Percentiles rank a stretch among this genome's conserved stretches.
Evolutionary conservation across 2,888 invertebrate species (phyloP).

Genomic region (Onthophagus sagittarius): DNA sequence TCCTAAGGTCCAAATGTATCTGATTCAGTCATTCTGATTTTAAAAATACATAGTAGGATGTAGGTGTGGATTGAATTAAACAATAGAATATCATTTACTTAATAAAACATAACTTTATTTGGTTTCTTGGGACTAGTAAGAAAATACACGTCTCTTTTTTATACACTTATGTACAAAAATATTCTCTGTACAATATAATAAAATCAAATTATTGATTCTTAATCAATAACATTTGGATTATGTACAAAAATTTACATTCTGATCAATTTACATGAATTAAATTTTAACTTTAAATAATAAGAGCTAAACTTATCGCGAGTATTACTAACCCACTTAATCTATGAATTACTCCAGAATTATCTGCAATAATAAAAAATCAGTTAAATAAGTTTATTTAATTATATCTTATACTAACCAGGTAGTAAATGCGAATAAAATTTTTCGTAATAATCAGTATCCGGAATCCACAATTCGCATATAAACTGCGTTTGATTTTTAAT

Average conservation of each 20-base stretch:
- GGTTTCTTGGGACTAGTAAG: slow-evolving; percentile 7
- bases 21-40: too few species aligned
- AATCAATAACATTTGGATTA: not conserved
- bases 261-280: not conserved
- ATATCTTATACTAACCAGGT: slow-evolving; percentile 50
- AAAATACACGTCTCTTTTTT: slow-evolving; percentile 3
- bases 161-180: slow-evolving; percentile 9
- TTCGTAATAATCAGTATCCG: slow-evolving; percentile 56
- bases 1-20: too few species aligned
- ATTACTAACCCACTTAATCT: not conserved
- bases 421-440: slow-evolving; percentile 55
- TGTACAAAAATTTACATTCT: not conserved
- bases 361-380: not conserved
- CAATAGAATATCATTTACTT: too few species aligned
- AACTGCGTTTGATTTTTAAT: slow-evolving; percentile 56
- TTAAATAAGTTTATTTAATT: not conserved
- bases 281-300: not conserved
- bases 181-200: slow-evolving; percentile 4
- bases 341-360: not conserved
- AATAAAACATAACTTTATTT: slow-evolving; percentile 8
- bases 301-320: not conserved
- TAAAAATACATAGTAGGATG: too few species aligned
- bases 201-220: not conserved
- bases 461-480: slow-evolving; percentile 60
- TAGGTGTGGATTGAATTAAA: too few species aligned